Evolutionary conservation across 2,888 invertebrate genomes (phyloP).

Genomic region (Apamea epomidion): DNA sequence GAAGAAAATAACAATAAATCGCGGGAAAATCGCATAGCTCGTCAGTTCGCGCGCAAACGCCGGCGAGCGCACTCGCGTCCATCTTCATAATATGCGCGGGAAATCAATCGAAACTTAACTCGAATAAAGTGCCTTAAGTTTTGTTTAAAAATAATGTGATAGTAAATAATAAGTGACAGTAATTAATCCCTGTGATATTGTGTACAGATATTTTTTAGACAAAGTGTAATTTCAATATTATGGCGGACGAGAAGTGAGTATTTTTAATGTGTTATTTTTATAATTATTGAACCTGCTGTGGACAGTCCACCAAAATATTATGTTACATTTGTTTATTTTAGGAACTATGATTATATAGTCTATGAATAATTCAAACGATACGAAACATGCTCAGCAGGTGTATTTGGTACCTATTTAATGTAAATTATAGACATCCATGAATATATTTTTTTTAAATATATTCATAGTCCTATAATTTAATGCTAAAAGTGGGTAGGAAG

Average conservation of each 20-base stretch:
- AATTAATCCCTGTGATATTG: constrained; percentile 79
- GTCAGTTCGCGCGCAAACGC: constrained; percentile 65
- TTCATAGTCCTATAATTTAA: too few species aligned
- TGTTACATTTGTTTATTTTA: not conserved
- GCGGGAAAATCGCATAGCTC: constrained; percentile 50
- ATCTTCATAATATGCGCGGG: constrained; percentile 53
- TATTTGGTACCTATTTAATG: not conserved
- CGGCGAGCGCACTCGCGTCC: constrained; percentile 45
- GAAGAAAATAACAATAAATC: constrained; percentile 60
- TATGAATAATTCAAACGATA: constrained; percentile 21
- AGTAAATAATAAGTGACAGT: constrained; percentile 57
- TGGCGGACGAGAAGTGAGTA: constrained; percentile 85
- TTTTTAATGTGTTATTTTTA: constrained; percentile 7
- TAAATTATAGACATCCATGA: not conserved
- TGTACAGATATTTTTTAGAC: constrained; percentile 63
- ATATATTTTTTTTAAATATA: not conserved
- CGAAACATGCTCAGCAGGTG: not conserved
- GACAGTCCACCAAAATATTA: not conserved
- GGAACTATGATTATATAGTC: not conserved
- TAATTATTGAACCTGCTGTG: not conserved
- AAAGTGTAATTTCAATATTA: constrained; percentile 69
- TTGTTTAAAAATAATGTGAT: constrained; percentile 63
- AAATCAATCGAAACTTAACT: constrained; percentile 50
- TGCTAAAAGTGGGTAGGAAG: constrained; percentile 35
- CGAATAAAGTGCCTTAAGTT: constrained; percentile 56